Percentiles rank a stretch among this genome's conserved stretches.
Evolutionary conservation across 2,888 invertebrate genomes (phyloP).

Genomic region (Eristalis tenax): DNA sequence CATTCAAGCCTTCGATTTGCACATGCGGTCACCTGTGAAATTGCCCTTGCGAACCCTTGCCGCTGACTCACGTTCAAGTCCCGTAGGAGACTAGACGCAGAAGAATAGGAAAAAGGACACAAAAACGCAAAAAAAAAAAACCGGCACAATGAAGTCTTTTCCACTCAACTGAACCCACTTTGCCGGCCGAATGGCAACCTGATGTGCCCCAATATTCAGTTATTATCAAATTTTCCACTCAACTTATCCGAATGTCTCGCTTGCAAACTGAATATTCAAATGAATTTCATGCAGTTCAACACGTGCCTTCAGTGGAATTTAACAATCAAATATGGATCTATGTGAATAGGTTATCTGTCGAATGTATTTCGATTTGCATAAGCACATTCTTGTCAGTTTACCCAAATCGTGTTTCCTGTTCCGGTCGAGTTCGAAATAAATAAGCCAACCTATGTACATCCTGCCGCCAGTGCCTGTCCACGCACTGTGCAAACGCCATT

Average conservation of each 20-base stretch:
- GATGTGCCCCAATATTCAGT: background rate
- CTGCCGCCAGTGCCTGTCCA: background rate
- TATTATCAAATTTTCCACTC: constrained; percentile 26
- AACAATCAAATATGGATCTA: constrained; percentile 4
- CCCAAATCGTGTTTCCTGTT: background rate
- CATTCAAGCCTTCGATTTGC: background rate
- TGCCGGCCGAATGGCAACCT: background rate
- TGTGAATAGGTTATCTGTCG: background rate
- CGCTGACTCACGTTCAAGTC: background rate
- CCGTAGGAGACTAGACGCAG: too few species aligned
- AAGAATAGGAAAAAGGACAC: too few species aligned
- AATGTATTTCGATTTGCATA: constrained; percentile 29
- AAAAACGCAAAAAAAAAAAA: background rate
- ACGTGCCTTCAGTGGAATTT: background rate
- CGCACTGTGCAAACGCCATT: background rate
- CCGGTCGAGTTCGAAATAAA: constrained; percentile 17
- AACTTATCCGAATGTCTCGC: background rate
- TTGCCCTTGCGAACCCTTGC: background rate
- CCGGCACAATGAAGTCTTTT: constrained; percentile 12
- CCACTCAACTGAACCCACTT: constrained; percentile 19
- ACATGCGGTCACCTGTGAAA: constrained; percentile 24
- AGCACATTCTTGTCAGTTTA: constrained; percentile 1
- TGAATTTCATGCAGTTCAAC: constrained; percentile 27
- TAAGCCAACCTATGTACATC: background rate
- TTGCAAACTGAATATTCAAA: constrained; percentile 8